phyloP scores from a whole-genome alignment of 1,140 invertebrate species.

The Chironomus striatipennis region DNA sequence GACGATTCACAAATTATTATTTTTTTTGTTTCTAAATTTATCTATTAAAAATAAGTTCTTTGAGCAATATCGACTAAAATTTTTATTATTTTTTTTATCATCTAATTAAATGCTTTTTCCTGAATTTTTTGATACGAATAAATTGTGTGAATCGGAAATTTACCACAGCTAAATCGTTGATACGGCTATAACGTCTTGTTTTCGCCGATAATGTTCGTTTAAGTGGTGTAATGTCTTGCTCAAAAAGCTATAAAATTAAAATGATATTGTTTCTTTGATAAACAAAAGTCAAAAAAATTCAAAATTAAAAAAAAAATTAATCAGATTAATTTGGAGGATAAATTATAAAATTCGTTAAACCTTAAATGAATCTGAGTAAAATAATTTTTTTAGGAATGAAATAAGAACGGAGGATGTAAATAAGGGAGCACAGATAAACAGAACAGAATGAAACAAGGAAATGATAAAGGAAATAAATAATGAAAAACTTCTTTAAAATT shows the following conservation, averaged over 20 bases:
- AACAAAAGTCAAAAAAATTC: background rate
- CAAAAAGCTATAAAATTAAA: constrained; percentile 56
- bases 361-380: background rate
- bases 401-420: background rate
- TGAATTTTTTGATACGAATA: background rate
- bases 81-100: background rate
- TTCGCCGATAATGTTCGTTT: constrained; percentile 64
- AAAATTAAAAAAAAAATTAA: constrained; percentile 14
- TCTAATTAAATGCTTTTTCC: background rate
- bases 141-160: constrained; percentile 31
- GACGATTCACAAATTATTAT: background rate
- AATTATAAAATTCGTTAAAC: too few species aligned
- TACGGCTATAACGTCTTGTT: constrained; percentile 68
- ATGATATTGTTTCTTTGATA: background rate
- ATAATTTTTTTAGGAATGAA: background rate
- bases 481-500: background rate
- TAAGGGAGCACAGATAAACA: background rate
- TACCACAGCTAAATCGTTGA: constrained; percentile 72
- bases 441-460: background rate
- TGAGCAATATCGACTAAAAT: background rate
- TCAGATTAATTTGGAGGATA: too few species aligned
- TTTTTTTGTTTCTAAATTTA: background rate
- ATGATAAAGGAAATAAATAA: background rate
- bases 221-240: constrained; percentile 75
- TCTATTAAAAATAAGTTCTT: background rate